Evolutionary conservation across 2,888 invertebrate species (phyloP), one percentile per base, ranked within the genome.

Genomic region (Escarpia spicata): DNA sequence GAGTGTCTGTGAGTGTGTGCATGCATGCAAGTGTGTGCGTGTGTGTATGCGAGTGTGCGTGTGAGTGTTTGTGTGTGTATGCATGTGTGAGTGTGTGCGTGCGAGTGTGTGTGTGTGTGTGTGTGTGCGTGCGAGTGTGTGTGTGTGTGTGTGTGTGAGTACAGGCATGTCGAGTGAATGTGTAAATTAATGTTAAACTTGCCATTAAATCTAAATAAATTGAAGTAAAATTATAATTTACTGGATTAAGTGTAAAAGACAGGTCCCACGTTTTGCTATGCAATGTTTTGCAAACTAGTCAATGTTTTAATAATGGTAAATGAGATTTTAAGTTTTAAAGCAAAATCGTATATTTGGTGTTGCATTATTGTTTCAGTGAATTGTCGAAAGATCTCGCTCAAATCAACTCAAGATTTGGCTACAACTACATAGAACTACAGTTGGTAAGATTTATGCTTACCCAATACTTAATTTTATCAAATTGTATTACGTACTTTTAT

Each of bases 341-440:
- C 43, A 91, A 31, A 91, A 43, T 91, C 37, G 31, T 91, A 43
- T 37, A 43, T 26, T 75, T 9, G 52, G 75, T 75, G 75, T 19
- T 75, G n/a, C 75, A 52, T 52, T 37, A 19, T 90, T 93, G 26
- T 93, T 93, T 31, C 94, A 95, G 95, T 95, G 95, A 94, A 37
- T 92, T 96, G 90, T 93, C 94, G 4, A 93, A 94, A 37, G 96
- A 96, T 93, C 93, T 96, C 19, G 58, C 91, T 52, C 94, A 94
- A 58, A 93, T 96, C 9, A 93, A 95, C 52, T 92, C 93, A 92
- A 93, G 94, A 75, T 96, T 95, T 94, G 96, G 95, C 6, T 96
- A 96, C 94, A 94, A 95, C 92, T 95, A 95, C 93, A 96, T 96
- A 91, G 96, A 96, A 93, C 94, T 96, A 90, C 95, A 96, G 93